Conservation (phyloP, 2,113 vertebrate genomes). For the Xiphophorus couchianus region DNA sequence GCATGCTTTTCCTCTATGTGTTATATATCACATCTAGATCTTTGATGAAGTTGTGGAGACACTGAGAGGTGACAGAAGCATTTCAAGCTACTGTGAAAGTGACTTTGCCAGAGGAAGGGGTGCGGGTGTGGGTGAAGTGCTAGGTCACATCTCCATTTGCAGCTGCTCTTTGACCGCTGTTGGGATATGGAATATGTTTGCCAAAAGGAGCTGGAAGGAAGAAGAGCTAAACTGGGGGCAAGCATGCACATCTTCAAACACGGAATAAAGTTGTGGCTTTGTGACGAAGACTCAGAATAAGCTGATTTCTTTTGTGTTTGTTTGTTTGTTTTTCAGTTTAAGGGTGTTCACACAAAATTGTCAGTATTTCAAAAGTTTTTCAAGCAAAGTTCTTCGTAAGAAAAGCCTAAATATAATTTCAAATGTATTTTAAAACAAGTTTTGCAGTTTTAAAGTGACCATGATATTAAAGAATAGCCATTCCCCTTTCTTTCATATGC, state of each 20-base stretch:
- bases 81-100: conserved; percentile 39
- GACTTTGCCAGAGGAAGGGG: conserved; percentile 15
- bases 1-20: neutral
- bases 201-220: neutral
- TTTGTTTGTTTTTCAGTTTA: too few species aligned
- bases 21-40: conserved; percentile 32
- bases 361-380: too few species aligned
- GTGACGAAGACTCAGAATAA: too few species aligned
- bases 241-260: neutral
- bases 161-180: conserved; percentile 26
- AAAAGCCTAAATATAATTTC: too few species aligned
- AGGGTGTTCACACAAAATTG: too few species aligned
- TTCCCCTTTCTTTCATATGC: neutral
- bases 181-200: neutral
- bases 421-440: neutral
- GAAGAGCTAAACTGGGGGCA: neutral
- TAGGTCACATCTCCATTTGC: conserved; percentile 38
- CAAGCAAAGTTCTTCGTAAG: too few species aligned
- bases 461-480: neutral
- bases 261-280: neutral
- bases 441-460: neutral
- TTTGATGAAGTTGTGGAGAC: conserved; percentile 24
- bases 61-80: conserved; percentile 16
- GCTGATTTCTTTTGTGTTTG: too few species aligned
- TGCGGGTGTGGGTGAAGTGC: conserved; percentile 18